A percentile compares a stretch with the other conserved stretches of the same genome.
phyloP scores from a whole-genome alignment of 2,888 invertebrate species.

The Eupeodes luniger region DNA sequence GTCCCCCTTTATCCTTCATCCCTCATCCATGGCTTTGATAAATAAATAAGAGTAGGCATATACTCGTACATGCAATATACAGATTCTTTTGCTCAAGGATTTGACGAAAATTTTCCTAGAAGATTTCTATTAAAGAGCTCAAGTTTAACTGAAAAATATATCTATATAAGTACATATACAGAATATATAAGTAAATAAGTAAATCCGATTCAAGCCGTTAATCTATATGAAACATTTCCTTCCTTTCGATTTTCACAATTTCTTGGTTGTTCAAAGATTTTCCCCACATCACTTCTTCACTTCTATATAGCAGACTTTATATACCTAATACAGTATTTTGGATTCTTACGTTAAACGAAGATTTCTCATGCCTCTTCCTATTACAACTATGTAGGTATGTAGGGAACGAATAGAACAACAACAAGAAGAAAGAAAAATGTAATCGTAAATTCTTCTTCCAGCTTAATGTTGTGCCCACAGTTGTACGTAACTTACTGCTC shows the following conservation, averaged over 20 bases:
- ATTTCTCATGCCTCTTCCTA: background rate
- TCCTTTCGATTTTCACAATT: constrained; percentile 11
- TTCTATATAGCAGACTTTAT: no score
- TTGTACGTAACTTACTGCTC: background rate
- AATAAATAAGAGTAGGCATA: no score
- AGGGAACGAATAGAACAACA: background rate
- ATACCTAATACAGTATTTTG: background rate
- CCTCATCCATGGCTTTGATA: no score
- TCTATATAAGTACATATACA: background rate
- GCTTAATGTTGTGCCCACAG: constrained; percentile 23
- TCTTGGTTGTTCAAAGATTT: background rate
- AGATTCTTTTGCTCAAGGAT: background rate
- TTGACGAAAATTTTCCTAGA: constrained; percentile 30
- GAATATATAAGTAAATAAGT: constrained; percentile 4
- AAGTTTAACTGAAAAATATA: constrained; percentile 49
- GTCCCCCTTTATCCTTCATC: no score
- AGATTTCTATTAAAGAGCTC: constrained; percentile 55
- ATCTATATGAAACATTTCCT: constrained; percentile 30
- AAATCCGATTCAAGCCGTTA: constrained; percentile 67
- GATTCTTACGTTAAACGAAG: background rate
- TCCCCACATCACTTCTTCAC: no score
- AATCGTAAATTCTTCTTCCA: constrained; percentile 59
- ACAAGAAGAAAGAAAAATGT: constrained; percentile 28
- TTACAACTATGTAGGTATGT: no score
- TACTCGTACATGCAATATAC: no score